Conservation (phyloP, 2,113 vertebrate genomes). For the Carassius gibelio region DNA sequence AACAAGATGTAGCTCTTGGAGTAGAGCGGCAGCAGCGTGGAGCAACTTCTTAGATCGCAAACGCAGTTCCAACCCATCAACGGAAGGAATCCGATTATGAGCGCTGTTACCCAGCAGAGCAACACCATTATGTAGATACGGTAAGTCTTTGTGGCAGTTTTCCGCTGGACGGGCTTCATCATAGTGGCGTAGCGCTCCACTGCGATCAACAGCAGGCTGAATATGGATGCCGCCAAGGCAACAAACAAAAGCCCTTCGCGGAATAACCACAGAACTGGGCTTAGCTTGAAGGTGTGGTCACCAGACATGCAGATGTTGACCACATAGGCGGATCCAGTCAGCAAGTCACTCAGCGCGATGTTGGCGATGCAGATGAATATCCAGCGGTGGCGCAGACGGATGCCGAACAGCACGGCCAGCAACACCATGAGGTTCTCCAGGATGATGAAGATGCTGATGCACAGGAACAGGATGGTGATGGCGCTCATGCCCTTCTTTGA, state of each 20-base stretch:
- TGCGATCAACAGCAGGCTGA: slow-evolving; percentile 91
- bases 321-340: slow-evolving; percentile 86
- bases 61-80: slow-evolving; percentile 95
- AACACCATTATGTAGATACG: slow-evolving; percentile 79
- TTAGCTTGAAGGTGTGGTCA: slow-evolving; percentile 82
- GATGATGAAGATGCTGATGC: slow-evolving; percentile 82
- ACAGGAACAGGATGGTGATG: slow-evolving; percentile 63
- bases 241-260: slow-evolving; percentile 89
- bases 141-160: slow-evolving; percentile 72
- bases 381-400: slow-evolving; percentile 82
- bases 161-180: slow-evolving; percentile 79
- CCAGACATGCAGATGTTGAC: slow-evolving; percentile 90
- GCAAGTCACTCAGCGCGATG: slow-evolving; percentile 90
- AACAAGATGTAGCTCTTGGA: slow-evolving; percentile 92
- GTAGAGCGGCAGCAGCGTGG: slow-evolving; percentile 89
- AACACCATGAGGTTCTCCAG: slow-evolving; percentile 91
- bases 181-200: slow-evolving; percentile 88
- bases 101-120: slow-evolving; percentile 85
- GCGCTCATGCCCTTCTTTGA: slow-evolving; percentile 60
- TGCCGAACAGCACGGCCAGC: slow-evolving; percentile 78
- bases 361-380: slow-evolving; percentile 94
- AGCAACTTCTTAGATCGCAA: slow-evolving; percentile 82
- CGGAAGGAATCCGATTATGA: slow-evolving; percentile 85
- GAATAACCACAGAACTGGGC: slow-evolving; percentile 85
- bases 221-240: slow-evolving; percentile 89